Percentiles rank a stretch among this genome's conserved stretches.
These are phyloP conservation scores for Eudasyphora cyanicolor DNA, from an alignment of 2,888 invertebrate species.

Conservation along the genomic window DNA sequence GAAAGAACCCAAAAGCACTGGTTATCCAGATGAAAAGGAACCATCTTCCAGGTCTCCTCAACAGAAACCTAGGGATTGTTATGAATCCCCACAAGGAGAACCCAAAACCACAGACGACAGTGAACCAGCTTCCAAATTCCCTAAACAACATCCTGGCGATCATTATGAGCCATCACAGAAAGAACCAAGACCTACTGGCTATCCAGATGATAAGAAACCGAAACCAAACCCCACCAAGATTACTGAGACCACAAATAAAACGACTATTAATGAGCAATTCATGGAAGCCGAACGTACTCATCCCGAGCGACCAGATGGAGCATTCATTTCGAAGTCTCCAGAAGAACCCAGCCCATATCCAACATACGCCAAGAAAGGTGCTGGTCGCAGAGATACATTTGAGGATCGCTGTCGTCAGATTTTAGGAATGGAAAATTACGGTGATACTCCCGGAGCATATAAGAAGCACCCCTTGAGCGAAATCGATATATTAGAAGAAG, in stretches of 20 bases:
- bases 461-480: constrained; percentile 64
- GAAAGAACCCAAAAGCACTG: not conserved
- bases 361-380: constrained; percentile 82
- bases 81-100: too few relatives aligned
- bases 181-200: not conserved
- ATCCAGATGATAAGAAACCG: not conserved
- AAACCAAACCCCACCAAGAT: not conserved
- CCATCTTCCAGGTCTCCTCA: not conserved
- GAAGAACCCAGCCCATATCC: constrained; percentile 69
- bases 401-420: constrained; percentile 87
- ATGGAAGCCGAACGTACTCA: constrained; percentile 60
- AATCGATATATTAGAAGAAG: constrained; percentile 25
- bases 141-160: not conserved
- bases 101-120: not conserved
- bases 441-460: constrained; percentile 74
- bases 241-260: not conserved
- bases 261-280: constrained; percentile 56
- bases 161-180: not conserved
- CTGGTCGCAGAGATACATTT: constrained; percentile 86
- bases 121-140: too few relatives aligned
- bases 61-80: not conserved
- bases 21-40: constrained; percentile 10
- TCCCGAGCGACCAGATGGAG: constrained; percentile 72
- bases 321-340: constrained; percentile 71
- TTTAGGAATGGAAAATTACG: constrained; percentile 82